Conservation (phyloP, 2,113 vertebrate genomes). For the Calyptomena viridis region DNA sequence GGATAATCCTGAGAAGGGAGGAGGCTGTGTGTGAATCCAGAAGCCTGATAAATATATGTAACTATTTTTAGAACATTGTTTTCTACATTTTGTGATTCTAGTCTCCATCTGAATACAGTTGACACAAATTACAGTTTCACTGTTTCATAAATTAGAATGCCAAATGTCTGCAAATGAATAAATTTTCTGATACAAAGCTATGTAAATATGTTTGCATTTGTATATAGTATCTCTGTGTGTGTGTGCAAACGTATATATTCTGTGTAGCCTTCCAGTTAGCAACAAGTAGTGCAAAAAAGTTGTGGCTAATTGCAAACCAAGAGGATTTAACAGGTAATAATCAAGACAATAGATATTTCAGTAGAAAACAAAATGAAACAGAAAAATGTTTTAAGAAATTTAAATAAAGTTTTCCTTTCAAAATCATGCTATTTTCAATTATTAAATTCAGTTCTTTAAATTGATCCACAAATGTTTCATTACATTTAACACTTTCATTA, state of each 20-base stretch:
- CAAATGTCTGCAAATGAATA: not conserved
- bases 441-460: not conserved
- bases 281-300: not conserved
- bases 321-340: not conserved
- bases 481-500: not conserved
- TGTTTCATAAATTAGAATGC: not conserved
- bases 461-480: not conserved
- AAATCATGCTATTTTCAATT: not conserved
- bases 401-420: not conserved
- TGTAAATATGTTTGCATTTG: not conserved
- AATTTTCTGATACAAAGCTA: not conserved
- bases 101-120: not conserved
- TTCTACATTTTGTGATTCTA: not conserved
- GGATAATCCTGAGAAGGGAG: not conserved
- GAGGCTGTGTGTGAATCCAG: not conserved
- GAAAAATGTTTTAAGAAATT: not conserved
- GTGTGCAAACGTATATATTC: not conserved
- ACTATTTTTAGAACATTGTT: not conserved
- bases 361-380: not conserved
- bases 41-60: not conserved
- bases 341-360: not conserved
- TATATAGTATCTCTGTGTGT: not conserved
- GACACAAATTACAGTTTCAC: not conserved
- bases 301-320: not conserved
- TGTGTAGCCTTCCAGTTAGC: not conserved